Conservation (phyloP, 2,888 invertebrate genomes). For the Agapostemon virescens region DNA sequence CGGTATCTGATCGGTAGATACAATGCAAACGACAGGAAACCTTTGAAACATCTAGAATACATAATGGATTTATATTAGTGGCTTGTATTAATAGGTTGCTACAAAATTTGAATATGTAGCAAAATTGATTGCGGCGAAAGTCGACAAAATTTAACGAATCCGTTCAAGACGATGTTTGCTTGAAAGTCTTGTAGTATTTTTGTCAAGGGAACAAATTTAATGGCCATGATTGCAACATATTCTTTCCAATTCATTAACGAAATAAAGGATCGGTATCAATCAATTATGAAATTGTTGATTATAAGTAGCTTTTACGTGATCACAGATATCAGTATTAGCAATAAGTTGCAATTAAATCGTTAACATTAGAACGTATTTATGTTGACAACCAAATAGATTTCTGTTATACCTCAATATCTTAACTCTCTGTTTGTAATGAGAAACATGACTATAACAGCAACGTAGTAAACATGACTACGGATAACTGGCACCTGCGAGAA, state of each 20-base stretch:
- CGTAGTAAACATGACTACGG: neutral
- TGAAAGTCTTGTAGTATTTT: neutral
- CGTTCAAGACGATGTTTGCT: neutral
- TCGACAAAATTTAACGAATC: no score
- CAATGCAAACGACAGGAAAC: neutral
- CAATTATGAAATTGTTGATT: no score
- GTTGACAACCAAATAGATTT: no score
- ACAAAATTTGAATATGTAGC: neutral
- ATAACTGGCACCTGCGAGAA: neutral
- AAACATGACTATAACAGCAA: neutral
- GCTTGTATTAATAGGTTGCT: neutral
- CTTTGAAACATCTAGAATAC: neutral
- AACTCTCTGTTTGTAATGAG: neutral
- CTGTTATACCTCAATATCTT: neutral
- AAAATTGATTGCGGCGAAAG: neutral
- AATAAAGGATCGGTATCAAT: no score
- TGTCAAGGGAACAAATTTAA: neutral
- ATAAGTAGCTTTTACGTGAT: no score
- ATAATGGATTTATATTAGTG: conserved; percentile 10
- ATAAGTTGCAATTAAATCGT: no score
- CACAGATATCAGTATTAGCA: no score
- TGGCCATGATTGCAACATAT: no score
- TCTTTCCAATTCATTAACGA: no score
- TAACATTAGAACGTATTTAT: no score
- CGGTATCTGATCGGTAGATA: neutral